Conservation (phyloP, 2,888 invertebrate genomes). For the Theretra japonica region DNA sequence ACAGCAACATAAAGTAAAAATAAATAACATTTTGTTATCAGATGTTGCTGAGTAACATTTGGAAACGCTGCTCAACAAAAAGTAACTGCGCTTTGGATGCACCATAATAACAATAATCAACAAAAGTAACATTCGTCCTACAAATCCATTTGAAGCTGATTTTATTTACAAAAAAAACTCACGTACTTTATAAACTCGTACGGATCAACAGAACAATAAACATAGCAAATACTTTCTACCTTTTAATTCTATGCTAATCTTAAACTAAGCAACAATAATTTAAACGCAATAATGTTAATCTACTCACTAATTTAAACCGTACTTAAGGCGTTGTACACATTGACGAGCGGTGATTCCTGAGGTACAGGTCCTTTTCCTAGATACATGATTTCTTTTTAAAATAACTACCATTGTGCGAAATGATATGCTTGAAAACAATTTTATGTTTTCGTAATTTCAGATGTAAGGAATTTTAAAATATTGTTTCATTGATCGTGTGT, state of each 20-base stretch:
- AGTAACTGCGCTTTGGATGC: too few relatives aligned
- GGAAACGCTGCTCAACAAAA: too few relatives aligned
- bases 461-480: not conserved
- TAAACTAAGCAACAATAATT: slow-evolving; percentile 25
- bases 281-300: slow-evolving; percentile 6
- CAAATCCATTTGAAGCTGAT: slow-evolving; percentile 1
- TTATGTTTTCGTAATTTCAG: not conserved
- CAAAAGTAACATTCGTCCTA: slow-evolving; percentile 6
- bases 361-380: slow-evolving; percentile 7
- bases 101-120: slow-evolving; percentile 22
- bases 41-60: too few relatives aligned
- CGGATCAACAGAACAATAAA: not conserved
- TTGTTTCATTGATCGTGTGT: not conserved
- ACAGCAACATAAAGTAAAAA: too few relatives aligned
- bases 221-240: not conserved
- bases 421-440: slow-evolving; percentile 16
- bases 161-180: slow-evolving; percentile 12
- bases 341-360: slow-evolving; percentile 21
- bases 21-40: too few relatives aligned
- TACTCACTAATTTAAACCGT: slow-evolving; percentile 12
- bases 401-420: slow-evolving; percentile 24
- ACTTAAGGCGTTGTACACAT: slow-evolving; percentile 22
- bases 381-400: not conserved
- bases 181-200: not conserved
- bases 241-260: slow-evolving; percentile 9